Evolutionary conservation across 1,140 invertebrate genomes (phyloP).

Genomic region (Apis dorsata): DNA sequence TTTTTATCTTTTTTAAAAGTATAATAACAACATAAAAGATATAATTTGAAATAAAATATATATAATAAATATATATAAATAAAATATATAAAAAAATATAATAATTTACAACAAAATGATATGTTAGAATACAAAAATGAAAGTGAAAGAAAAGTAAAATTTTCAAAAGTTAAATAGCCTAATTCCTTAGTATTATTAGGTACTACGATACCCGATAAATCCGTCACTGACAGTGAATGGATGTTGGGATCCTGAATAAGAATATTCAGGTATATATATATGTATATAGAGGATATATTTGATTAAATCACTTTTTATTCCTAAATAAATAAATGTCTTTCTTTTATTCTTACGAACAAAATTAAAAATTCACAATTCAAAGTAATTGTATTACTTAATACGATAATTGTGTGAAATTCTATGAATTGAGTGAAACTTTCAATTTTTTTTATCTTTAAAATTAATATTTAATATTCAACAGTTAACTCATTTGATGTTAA

Average conservation of each 20-base stretch:
- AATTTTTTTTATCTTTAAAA: neutral
- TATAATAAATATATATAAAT: no score
- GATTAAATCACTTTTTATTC: neutral
- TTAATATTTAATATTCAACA: no score
- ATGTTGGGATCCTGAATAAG: neutral
- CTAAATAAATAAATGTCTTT: neutral
- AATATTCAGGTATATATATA: neutral
- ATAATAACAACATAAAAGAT: no score
- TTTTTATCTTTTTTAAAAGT: no score
- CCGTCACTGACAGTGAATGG: neutral
- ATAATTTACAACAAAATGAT: no score
- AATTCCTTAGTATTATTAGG: no score
- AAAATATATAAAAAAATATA: no score
- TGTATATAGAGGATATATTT: neutral
- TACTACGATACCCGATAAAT: neutral
- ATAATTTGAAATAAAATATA: no score
- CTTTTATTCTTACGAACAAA: neutral
- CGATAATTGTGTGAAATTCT: neutral
- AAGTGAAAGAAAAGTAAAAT: no score
- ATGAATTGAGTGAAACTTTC: no score
- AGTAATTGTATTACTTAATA: neutral
- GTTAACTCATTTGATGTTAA: neutral
- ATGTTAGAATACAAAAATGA: no score
- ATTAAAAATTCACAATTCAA: neutral
- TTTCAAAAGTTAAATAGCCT: no score